Conservation (phyloP, 2,888 invertebrate species). For the Keiferia lycopersicella region DNA sequence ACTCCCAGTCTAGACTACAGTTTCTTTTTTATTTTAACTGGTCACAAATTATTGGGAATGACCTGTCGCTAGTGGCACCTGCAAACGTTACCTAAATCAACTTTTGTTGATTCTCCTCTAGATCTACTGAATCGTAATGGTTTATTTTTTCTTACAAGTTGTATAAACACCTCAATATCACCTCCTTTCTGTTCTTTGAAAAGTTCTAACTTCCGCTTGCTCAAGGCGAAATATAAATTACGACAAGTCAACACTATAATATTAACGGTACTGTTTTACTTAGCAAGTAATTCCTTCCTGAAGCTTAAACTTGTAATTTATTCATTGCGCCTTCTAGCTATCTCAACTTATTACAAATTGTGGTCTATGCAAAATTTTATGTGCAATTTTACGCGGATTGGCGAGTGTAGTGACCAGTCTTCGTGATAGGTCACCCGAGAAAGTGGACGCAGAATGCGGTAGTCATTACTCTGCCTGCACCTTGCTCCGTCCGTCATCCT, state of each 20-base stretch:
- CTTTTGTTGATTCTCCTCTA: too few relatives aligned
- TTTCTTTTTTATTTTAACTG: neutral
- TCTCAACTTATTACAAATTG: neutral
- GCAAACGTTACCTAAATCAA: too few relatives aligned
- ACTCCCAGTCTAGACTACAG: neutral
- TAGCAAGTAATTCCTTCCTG: slow-evolving; percentile 4
- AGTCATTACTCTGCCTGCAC: slow-evolving; percentile 29
- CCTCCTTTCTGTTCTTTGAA: neutral
- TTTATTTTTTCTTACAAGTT: too few relatives aligned
- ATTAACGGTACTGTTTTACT: slow-evolving; percentile 7
- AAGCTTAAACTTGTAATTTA: neutral
- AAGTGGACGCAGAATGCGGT: slow-evolving; percentile 50
- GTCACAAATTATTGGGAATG: neutral
- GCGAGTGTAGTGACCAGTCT: slow-evolving; percentile 42
- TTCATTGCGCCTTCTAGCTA: neutral
- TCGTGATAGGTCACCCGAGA: slow-evolving; percentile 69
- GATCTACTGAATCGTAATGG: too few relatives aligned
- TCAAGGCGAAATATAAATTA: slow-evolving; percentile 7
- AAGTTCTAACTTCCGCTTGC: neutral
- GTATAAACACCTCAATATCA: neutral
- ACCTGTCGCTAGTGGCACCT: too few relatives aligned
- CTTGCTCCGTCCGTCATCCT: slow-evolving; percentile 15
- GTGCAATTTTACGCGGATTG: slow-evolving; percentile 3
- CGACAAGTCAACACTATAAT: slow-evolving; percentile 1
- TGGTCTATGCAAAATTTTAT: slow-evolving; percentile 15